These are phyloP conservation scores for Sericinus montela DNA, from an alignment of 2,888 invertebrate genomes.

Conservation along the genomic window DNA sequence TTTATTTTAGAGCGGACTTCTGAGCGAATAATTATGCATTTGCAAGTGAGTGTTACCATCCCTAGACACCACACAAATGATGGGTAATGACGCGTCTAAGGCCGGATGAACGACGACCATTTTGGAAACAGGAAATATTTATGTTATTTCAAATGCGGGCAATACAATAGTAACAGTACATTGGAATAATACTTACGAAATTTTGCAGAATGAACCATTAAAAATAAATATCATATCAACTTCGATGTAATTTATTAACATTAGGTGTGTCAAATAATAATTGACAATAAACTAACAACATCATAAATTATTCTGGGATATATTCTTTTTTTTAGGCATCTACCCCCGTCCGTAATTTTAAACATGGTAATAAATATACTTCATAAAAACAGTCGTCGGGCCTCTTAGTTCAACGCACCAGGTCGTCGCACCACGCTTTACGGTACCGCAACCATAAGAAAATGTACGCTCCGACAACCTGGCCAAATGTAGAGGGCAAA, in stretches of 20 bases:
- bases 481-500: constrained; percentile 49
- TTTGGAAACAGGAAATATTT: constrained; percentile 41
- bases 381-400: constrained; percentile 55
- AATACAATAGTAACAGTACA: constrained; percentile 7
- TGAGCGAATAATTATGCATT: neutral
- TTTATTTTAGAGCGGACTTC: too few species aligned
- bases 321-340: too few species aligned
- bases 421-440: constrained; percentile 69
- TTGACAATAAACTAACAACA: too few species aligned
- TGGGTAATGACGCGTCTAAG: constrained; percentile 34
- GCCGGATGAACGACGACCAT: constrained; percentile 38
- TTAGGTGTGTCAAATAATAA: too few species aligned
- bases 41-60: constrained; percentile 1
- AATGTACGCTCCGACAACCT: constrained; percentile 55
- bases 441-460: constrained; percentile 68
- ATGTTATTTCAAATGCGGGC: constrained; percentile 21
- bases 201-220: neutral
- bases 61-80: constrained; percentile 1
- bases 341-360: neutral
- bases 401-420: constrained; percentile 68
- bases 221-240: too few species aligned
- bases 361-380: constrained; percentile 39
- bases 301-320: too few species aligned
- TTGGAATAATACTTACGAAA: neutral
- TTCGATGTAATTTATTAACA: too few species aligned